Evolutionary conservation across 1,140 invertebrate genomes (phyloP), one percentile per base, ranked within the genome.

Genomic region (Solenopsis invicta): DNA sequence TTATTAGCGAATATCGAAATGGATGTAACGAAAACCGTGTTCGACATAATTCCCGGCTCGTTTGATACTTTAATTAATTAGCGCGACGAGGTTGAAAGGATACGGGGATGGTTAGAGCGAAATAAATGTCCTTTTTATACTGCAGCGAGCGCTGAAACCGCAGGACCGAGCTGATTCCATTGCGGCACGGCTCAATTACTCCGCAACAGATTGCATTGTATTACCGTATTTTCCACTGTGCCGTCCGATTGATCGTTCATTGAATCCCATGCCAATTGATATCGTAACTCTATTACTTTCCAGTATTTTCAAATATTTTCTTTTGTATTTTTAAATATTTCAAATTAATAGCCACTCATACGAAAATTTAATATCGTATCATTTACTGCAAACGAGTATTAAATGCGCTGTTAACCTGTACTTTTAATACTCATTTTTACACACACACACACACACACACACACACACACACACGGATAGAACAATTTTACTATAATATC

Each of bases 171-270:
- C 16, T 48, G 75, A 62, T 45, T 77, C 24, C 24, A 48, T 75
- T 45, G 37, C 54, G 45, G n/a, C 54, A 16, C 41, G 21, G 37
- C n/a, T 9, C 41, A 64, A 77, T 77, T 77, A 21, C 48, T 54
- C 10, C 2, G 50, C 24, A 77, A 77, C 21, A 61, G 56, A 62
- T 77, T 77, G 24, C 56, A 29, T 21, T 77, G 52, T 41, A 37
- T 62, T 48, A 67, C 10, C 1, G 37, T 24, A 45, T 76, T 76
- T 77, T 77, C 21, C 56, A 45, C 16, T 54, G 3, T 12, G 16
- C 16, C 41, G 4, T 0, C 24, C 48, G 50, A 54, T 12, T n/a
- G n/a, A 61, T 41, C 9, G n/a, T 75, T 59, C 54, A 76, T 76
- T 61, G n/a, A 13, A 13, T 56, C 34, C 21, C 52, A 2, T 59